Base-by-base conservation (phyloP, 2,797 vertebrate genomes). In the Intellagama lesueurii region DNA sequence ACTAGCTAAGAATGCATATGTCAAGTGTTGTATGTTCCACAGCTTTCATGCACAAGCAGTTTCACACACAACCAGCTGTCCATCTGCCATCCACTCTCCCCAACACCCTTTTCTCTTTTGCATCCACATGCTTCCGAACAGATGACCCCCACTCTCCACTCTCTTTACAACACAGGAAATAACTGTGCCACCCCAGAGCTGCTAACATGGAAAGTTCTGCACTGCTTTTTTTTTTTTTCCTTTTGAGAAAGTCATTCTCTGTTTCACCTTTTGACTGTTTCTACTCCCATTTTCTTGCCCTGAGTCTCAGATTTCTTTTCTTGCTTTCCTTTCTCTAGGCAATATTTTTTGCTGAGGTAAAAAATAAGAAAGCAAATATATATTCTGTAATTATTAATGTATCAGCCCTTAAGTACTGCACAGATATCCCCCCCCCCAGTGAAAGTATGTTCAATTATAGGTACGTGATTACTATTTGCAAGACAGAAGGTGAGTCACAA, bases 401-500 rank as follows among this genome's bases (percentile, higher is more conserved):
- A 69, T 32, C 30, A 60, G 52, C 47, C 52, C 47, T 75, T 35
- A 56, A 75, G n/a, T 26, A 56, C 26, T 60, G 47, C 17, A 49
- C 17, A 72, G 28, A 47, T 75, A 24, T 32, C 26, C 12, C n/a
- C 19, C 26, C 14, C 52, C 19, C 11, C 26, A 30, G 44, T 32
- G 17, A 75, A 82, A n/a, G 75, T 75, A 11, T 75, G 35, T 75
- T 82, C 52, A 85, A 72, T 4, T 86, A 64, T 24, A 47, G 80
- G 68, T 30, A 44, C n/a, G 28, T 14, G 44, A 70, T 80, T 72
- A 35, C 68, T 81, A 81, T 40, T 81, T 49, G 35, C 40, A n/a
- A 80, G n/a, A 60, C 72, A 40, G 69, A 2, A 80, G n/a, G 64
- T 70, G 35, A 87, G 32, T 81, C 86, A 87, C 16, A n/a, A 60